These are phyloP conservation scores for Brachyrhaphis roseni DNA, from an alignment of 2,797 vertebrate species.

Conservation along the genomic window DNA sequence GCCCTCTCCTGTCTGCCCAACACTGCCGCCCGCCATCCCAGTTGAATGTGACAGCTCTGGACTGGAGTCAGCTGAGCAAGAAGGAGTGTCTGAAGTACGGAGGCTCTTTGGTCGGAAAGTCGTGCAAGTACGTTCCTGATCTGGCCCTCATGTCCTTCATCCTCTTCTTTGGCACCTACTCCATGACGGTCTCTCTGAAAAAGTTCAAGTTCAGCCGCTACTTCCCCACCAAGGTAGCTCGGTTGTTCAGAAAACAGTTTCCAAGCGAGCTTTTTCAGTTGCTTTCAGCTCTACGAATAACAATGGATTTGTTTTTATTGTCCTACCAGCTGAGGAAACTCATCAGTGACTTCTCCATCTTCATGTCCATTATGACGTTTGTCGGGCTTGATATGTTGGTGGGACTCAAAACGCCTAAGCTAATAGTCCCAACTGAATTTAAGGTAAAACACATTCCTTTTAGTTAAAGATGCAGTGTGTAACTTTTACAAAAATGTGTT, in stretches of 20 bases:
- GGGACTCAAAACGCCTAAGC: conserved; percentile 88
- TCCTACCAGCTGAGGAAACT: conserved; percentile 88
- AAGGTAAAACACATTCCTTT: conserved; percentile 77
- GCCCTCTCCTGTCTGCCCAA: conserved; percentile 44
- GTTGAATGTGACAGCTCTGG: conserved; percentile 94
- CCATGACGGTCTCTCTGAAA: conserved; percentile 94
- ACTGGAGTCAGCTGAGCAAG: conserved; percentile 97
- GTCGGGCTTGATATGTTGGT: conserved; percentile 89
- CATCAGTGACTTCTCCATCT: conserved; percentile 96
- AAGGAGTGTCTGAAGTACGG: conserved; percentile 95
- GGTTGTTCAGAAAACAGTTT: background rate
- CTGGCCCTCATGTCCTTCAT: conserved; percentile 98
- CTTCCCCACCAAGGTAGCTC: conserved; percentile 94
- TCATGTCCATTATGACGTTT: conserved; percentile 91
- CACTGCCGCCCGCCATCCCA: conserved; percentile 65
- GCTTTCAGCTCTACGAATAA: background rate
- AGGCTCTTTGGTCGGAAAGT: conserved; percentile 89
- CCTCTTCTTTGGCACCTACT: conserved; percentile 98
- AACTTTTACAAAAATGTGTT: too few species aligned
- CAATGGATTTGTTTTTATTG: background rate
- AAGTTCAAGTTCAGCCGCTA: conserved; percentile 98
- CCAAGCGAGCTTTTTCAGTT: background rate
- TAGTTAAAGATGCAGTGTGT: background rate
- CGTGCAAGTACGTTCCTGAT: conserved; percentile 92
- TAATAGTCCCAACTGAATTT: conserved; percentile 87